Percentiles rank a stretch among this genome's conserved stretches.
These are phyloP conservation scores for Sarcoramphus papa DNA, from an alignment of 2,797 vertebrate genomes.

Conservation along the genomic window DNA sequence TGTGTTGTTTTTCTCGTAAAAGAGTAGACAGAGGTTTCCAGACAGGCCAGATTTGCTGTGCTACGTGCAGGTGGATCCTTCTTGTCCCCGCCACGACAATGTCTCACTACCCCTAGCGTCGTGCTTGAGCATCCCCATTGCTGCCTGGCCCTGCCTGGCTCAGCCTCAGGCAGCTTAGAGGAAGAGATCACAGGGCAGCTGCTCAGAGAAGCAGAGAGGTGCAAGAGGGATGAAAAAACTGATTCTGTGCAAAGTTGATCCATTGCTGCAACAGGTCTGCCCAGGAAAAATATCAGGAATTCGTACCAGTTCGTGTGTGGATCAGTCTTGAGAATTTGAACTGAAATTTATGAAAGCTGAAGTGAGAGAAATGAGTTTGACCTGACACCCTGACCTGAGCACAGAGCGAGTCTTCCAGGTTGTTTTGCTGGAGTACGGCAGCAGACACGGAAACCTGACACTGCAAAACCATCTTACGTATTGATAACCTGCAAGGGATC, in stretches of 20 bases:
- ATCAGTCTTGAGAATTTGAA: not conserved
- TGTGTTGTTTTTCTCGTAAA: not conserved
- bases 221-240: not conserved
- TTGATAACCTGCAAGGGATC: not conserved
- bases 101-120: not conserved
- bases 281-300: not conserved
- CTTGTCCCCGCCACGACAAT: rapidly evolving
- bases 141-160: not conserved
- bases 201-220: not conserved
- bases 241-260: not conserved
- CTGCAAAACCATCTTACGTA: not conserved
- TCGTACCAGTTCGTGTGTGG: not conserved
- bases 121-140: rapidly evolving
- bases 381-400: not conserved
- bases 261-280: not conserved
- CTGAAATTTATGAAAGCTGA: not conserved
- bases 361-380: not conserved
- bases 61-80: not conserved
- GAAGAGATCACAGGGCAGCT: not conserved
- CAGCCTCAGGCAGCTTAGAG: not conserved
- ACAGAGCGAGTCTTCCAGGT: not conserved
- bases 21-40: not conserved
- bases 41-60: not conserved
- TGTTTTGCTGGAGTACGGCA: not conserved
- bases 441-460: not conserved